phyloP scores from a whole-genome alignment of 2,797 vertebrate genomes.

The Mormyrus hasselquistii region DNA sequence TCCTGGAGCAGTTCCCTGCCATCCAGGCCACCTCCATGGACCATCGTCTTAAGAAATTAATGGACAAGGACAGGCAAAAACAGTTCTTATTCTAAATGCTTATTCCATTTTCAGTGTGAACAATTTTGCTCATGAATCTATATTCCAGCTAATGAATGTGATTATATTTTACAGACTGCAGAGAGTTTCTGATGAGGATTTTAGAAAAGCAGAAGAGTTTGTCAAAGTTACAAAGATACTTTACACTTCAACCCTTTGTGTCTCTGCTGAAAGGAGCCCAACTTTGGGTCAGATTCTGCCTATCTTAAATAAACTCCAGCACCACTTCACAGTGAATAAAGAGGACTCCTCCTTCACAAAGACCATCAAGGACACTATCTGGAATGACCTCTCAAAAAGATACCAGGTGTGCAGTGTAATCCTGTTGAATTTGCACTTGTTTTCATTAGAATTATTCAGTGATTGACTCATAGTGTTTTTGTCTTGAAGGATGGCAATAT shows the following conservation, averaged over 20 bases:
- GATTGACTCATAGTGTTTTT: background rate
- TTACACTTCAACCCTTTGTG: conserved; percentile 17
- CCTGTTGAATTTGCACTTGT: background rate
- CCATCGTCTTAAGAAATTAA: conserved; percentile 18
- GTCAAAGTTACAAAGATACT: conserved; percentile 25
- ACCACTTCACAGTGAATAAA: conserved; percentile 8
- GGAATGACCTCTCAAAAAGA: conserved; percentile 11
- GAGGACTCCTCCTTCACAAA: conserved; percentile 17
- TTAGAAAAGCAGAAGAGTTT: conserved; percentile 25
- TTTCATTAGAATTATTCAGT: background rate
- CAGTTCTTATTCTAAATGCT: background rate
- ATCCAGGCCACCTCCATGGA: conserved; percentile 20
- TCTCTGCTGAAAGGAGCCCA: conserved; percentile 15
- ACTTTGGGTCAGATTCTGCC: background rate
- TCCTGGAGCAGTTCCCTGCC: conserved; percentile 26
- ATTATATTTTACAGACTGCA: background rate
- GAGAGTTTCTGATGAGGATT: conserved; percentile 26
- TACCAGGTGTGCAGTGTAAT: conserved; percentile 14
- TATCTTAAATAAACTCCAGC: conserved; percentile 10
- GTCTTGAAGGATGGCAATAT: conserved; percentile 10
- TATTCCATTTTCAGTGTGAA: conserved; percentile 7
- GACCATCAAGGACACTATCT: conserved; percentile 14
- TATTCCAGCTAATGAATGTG: background rate
- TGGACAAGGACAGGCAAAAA: conserved; percentile 17
- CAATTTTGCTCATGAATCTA: background rate